phyloP scores from a whole-genome alignment of 2,888 invertebrate species.

The Leucophenga montana region DNA sequence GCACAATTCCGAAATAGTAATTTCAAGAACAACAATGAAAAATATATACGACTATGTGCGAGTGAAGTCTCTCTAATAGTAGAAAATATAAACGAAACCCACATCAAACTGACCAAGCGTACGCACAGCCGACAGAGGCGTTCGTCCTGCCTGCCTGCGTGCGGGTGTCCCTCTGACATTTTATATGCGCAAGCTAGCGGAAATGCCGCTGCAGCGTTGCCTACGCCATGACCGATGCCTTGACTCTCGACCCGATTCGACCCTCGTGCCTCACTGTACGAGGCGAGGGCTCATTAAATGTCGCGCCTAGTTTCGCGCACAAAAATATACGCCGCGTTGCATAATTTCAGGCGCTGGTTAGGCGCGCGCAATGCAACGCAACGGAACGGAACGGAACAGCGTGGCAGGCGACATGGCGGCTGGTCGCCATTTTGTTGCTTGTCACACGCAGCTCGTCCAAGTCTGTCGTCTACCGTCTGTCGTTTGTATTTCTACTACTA shows the following conservation, averaged over 20 bases:
- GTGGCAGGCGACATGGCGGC: conserved; percentile 10
- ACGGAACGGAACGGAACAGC: conserved; percentile 39
- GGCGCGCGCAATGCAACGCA: conserved; percentile 49
- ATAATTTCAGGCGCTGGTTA: conserved; percentile 62
- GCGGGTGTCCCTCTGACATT: background rate
- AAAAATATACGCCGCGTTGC: conserved; percentile 46
- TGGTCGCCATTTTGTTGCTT: conserved; percentile 47
- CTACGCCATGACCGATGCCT: background rate
- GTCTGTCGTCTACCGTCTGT: conserved; percentile 48
- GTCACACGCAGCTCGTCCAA: conserved; percentile 48
- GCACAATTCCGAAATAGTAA: conserved; percentile 21
- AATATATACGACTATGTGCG: conserved; percentile 52
- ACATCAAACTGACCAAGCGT: conserved; percentile 65
- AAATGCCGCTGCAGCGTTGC: conserved; percentile 27
- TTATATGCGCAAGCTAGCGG: conserved; percentile 29
- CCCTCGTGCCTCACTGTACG: background rate
- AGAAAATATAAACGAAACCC: conserved; percentile 53
- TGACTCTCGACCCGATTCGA: background rate
- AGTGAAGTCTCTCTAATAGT: conserved; percentile 21
- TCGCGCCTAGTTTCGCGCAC: conserved; percentile 19
- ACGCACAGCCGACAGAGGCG: conserved; percentile 62
- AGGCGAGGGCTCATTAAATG: conserved; percentile 23
- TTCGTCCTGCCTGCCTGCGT: conserved; percentile 50
- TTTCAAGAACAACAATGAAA: conserved; percentile 21
- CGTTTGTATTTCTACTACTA: background rate